phyloP scores from a whole-genome alignment of 2,797 vertebrate genomes.

The Eremophila alpestris region DNA sequence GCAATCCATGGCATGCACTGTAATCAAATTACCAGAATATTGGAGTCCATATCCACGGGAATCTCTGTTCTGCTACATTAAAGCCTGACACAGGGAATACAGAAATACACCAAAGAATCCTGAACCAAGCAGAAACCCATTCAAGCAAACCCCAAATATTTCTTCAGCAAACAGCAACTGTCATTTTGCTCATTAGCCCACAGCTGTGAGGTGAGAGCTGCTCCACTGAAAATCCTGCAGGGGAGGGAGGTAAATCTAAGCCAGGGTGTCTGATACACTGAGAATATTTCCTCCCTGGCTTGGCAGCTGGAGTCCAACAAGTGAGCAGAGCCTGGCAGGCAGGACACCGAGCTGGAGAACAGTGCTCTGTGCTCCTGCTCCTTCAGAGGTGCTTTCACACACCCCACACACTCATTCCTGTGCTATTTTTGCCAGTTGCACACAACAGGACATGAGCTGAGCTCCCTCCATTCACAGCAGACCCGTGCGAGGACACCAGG shows the following conservation, averaged over 20 bases:
- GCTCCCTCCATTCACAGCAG: background rate
- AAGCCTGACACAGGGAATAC: background rate
- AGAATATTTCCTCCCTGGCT: accelerated
- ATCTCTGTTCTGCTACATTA: accelerated
- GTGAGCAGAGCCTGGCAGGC: background rate
- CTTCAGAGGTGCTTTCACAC: background rate
- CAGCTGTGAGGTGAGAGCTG: background rate
- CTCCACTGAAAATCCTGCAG: background rate
- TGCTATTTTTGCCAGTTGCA: background rate
- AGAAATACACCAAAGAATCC: background rate
- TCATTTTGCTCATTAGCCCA: background rate
- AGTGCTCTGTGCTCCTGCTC: background rate
- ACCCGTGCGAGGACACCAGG: background rate
- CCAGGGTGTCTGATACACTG: accelerated
- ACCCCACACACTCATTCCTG: background rate
- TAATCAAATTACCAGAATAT: background rate
- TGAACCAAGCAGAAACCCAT: accelerated
- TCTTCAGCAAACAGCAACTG: background rate
- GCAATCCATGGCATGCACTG: background rate
- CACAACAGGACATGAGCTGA: background rate
- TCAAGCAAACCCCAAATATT: background rate
- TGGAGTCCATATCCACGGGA: background rate
- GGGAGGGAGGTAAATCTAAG: background rate
- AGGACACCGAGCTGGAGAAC: background rate
- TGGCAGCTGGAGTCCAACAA: background rate